Conservation (phyloP, 2,888 invertebrate genomes). For the Romanomermis culicivorax region DNA sequence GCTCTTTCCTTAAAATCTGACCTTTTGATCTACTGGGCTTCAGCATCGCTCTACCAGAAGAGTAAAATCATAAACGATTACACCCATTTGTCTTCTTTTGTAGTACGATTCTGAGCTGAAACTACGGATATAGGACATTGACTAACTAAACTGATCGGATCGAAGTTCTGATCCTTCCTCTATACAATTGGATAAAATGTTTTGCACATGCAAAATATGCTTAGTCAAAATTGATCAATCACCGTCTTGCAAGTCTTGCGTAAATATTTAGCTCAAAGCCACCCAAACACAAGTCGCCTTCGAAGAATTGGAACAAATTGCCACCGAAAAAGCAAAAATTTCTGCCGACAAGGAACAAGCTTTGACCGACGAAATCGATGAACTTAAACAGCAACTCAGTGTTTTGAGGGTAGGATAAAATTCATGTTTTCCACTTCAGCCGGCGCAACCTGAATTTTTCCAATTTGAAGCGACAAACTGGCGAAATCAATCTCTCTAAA, state of each 20-base stretch:
- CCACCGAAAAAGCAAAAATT: constrained; percentile 3
- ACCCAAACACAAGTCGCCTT: not conserved
- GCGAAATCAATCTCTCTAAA: not conserved
- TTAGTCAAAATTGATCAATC: too few relatives aligned
- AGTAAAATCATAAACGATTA: too few relatives aligned
- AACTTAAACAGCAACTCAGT: constrained; percentile 10
- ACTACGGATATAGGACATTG: too few relatives aligned
- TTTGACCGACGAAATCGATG: constrained; percentile 6
- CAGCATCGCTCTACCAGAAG: too few relatives aligned
- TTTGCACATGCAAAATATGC: too few relatives aligned
- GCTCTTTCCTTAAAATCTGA: too few relatives aligned
- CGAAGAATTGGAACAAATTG: constrained; percentile 9
- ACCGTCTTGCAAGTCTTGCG: not conserved
- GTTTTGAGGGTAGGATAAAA: constrained; percentile 5
- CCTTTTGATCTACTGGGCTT: too few relatives aligned
- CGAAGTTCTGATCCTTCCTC: too few relatives aligned
- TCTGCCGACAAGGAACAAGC: constrained; percentile 9
- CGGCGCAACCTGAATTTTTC: not conserved
- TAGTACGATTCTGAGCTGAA: too few relatives aligned
- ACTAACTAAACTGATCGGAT: too few relatives aligned
- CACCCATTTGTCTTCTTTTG: too few relatives aligned
- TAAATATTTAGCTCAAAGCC: constrained; percentile 2
- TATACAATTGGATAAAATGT: too few relatives aligned
- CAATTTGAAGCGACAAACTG: not conserved
- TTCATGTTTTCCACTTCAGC: not conserved